Conservation (phyloP, 64 coral and sea anemone genomes). For the Porites australiensis region DNA sequence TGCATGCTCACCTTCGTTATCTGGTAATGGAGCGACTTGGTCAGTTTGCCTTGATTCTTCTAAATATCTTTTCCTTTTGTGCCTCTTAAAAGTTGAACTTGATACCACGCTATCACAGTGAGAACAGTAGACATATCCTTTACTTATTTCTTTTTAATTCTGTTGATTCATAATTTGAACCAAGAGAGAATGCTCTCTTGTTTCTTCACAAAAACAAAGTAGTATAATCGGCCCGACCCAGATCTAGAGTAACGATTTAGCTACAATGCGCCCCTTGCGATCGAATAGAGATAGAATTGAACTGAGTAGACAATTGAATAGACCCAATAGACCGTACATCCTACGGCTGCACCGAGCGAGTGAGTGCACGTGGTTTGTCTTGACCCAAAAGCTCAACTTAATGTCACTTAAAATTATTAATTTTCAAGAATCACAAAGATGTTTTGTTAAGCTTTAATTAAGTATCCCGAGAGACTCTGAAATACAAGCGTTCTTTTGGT, state of each 20-base stretch:
- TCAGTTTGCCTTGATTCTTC: background rate
- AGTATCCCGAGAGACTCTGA: too few relatives aligned
- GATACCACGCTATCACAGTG: constrained; percentile 24
- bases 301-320: too few relatives aligned
- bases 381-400: too few relatives aligned
- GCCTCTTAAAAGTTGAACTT: constrained; percentile 24
- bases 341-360: too few relatives aligned
- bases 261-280: constrained; percentile 23
- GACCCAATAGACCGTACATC: background rate
- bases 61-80: constrained; percentile 34
- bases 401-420: too few relatives aligned
- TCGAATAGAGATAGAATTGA: too few relatives aligned
- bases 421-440: background rate
- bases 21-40: background rate
- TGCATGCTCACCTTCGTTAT: background rate
- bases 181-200: too few relatives aligned
- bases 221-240: too few relatives aligned
- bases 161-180: too few relatives aligned
- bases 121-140: constrained; percentile 25
- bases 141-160: background rate
- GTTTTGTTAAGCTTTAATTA: background rate
- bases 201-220: too few relatives aligned
- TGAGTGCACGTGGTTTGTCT: too few relatives aligned
- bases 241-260: background rate
- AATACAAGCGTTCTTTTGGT: too few relatives aligned